Conservation (phyloP, 2,113 vertebrate species). For the Paralichthys olivaceus region DNA sequence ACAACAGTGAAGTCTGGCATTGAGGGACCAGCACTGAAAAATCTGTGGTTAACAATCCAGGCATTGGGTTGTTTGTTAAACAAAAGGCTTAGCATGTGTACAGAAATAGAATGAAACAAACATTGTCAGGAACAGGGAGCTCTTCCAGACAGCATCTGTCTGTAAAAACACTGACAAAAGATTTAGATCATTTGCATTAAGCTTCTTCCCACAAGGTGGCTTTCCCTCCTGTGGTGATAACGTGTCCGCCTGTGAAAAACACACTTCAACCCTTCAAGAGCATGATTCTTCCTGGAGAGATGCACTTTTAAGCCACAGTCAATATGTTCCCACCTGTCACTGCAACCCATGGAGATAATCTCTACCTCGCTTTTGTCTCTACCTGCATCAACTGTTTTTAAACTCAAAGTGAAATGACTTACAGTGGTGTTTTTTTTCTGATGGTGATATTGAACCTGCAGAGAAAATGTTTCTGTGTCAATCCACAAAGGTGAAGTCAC, state of each 20-base stretch:
- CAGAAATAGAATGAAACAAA: too few species aligned
- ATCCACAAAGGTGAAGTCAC: not conserved
- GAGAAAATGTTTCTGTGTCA: not conserved
- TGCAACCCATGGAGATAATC: not conserved
- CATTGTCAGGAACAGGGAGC: too few species aligned
- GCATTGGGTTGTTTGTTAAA: too few species aligned
- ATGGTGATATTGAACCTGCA: not conserved
- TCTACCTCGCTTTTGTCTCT: not conserved
- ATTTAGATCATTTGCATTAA: not conserved
- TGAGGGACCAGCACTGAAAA: too few species aligned
- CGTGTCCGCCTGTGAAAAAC: not conserved
- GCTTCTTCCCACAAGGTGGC: not conserved
- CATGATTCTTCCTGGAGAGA: not conserved
- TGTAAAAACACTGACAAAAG: not conserved
- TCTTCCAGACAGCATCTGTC: not conserved
- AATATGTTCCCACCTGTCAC: constrained; percentile 11
- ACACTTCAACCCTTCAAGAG: not conserved
- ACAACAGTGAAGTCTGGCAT: too few species aligned
- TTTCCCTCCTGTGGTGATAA: not conserved
- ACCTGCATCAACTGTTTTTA: constrained; percentile 4
- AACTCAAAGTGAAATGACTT: constrained; percentile 1
- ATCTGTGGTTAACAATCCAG: too few species aligned
- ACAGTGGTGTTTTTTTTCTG: not conserved
- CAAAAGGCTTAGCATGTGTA: too few species aligned
- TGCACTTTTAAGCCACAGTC: constrained; percentile 6